phyloP scores from a whole-genome alignment of 2,113 vertebrate genomes.

The Neodontobutis hainanensis region DNA sequence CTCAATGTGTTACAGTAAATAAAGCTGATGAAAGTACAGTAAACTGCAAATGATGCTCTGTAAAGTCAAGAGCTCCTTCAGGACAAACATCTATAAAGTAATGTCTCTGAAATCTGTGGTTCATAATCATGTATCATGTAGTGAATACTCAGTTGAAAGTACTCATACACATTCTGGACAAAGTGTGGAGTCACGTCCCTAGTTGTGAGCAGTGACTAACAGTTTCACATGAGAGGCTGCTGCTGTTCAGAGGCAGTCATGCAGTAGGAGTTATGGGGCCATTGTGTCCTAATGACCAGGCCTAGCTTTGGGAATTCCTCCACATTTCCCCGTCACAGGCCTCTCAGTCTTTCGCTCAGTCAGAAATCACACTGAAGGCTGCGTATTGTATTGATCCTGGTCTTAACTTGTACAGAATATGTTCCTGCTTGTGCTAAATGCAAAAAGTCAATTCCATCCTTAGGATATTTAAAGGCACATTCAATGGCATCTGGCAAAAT shows the following conservation, averaged over 20 bases:
- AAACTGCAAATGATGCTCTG: too few species aligned
- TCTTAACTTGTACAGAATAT: slow-evolving; percentile 3
- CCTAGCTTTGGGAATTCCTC: slow-evolving; percentile 37
- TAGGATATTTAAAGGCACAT: not conserved
- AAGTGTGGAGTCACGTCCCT: too few species aligned
- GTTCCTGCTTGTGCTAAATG: not conserved
- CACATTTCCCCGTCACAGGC: slow-evolving; percentile 19
- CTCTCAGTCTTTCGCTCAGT: not conserved
- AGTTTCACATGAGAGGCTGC: slow-evolving; percentile 59
- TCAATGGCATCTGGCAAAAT: not conserved
- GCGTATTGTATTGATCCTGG: slow-evolving; percentile 9
- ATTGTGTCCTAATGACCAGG: slow-evolving; percentile 55
- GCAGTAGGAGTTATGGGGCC: slow-evolving; percentile 38
- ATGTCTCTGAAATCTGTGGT: too few species aligned
- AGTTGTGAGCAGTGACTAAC: slow-evolving; percentile 55
- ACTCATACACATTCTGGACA: too few species aligned
- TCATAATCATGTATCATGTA: too few species aligned
- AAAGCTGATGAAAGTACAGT: too few species aligned
- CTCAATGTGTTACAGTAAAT: too few species aligned
- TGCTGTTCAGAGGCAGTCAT: slow-evolving; percentile 60
- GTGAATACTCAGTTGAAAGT: not conserved
- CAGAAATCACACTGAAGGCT: slow-evolving; percentile 7
- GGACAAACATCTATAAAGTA: too few species aligned
- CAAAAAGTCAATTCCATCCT: slow-evolving; percentile 7
- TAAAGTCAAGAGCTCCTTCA: too few species aligned